Conservation (phyloP, 1,140 invertebrate species). For the Pseudomyrmex concolor region DNA sequence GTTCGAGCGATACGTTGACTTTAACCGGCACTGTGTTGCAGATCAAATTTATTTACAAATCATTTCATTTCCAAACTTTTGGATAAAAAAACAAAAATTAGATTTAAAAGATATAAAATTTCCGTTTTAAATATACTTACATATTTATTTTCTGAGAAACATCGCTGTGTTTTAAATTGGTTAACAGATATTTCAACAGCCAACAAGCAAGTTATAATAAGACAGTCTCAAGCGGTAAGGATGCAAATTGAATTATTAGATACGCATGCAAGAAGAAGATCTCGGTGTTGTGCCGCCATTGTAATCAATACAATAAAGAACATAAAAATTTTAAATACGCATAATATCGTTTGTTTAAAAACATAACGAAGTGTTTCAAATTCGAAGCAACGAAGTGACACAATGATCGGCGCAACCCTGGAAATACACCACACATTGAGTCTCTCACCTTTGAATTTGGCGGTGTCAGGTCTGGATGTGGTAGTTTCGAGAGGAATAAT, state of each 20-base stretch:
- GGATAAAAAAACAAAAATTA: neutral
- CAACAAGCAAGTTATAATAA: constrained; percentile 22
- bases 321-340: neutral
- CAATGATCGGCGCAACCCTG: neutral
- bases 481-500: constrained; percentile 75
- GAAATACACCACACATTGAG: neutral
- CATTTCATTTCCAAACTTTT: neutral
- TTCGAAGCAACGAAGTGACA: neutral
- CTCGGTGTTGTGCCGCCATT: constrained; percentile 13
- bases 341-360: neutral
- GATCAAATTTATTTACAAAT: neutral
- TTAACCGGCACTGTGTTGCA: constrained; percentile 86
- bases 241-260: neutral
- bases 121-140: neutral
- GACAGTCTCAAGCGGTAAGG: neutral
- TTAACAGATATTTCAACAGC: constrained; percentile 8
- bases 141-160: neutral
- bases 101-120: neutral
- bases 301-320: neutral
- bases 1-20: constrained; percentile 86
- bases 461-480: constrained; percentile 38
- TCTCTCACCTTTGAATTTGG: constrained; percentile 77
- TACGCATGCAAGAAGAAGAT: neutral
- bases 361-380: neutral
- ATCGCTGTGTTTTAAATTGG: neutral